Percentiles rank a stretch among this genome's conserved stretches.
Evolutionary conservation across 2,113 vertebrate genomes (phyloP).

Genomic region (Mystacornis crossleyi): DNA sequence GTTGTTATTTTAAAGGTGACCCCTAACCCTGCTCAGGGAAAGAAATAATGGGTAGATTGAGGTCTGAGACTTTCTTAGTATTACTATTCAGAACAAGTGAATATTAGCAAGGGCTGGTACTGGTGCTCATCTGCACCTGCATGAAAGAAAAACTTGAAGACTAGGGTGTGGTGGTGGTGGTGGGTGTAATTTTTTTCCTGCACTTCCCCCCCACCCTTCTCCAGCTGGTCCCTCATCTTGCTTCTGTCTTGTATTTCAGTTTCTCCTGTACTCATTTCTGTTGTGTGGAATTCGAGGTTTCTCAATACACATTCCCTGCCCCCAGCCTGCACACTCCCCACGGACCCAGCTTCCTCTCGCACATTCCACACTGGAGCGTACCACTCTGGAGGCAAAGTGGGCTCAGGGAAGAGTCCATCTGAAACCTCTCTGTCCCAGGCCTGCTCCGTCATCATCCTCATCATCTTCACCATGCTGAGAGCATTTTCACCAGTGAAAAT

Average conservation of each 20-base stretch:
- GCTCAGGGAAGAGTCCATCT: slow-evolving; percentile 72
- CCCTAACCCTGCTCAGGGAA: slow-evolving; percentile 1
- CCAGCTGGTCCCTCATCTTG: slow-evolving; percentile 39
- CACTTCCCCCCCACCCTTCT: not conserved
- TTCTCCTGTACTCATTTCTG: slow-evolving; percentile 45
- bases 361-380: slow-evolving; percentile 69
- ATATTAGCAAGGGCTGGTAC: not conserved
- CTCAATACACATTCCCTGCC: slow-evolving; percentile 44
- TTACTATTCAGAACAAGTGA: not conserved
- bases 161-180: not conserved
- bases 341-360: slow-evolving; percentile 66
- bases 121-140: slow-evolving; percentile 44
- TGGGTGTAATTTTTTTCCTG: slow-evolving; percentile 33
- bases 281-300: slow-evolving; percentile 64
- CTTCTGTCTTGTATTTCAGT: slow-evolving; percentile 50
- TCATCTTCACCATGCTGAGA: not conserved
- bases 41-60: slow-evolving; percentile 10
- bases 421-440: slow-evolving; percentile 19
- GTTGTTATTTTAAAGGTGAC: slow-evolving; percentile 50
- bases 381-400: slow-evolving; percentile 36
- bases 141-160: not conserved
- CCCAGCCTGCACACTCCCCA: slow-evolving; percentile 36
- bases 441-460: slow-evolving; percentile 6
- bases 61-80: not conserved
- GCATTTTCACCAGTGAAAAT: slow-evolving; percentile 71